Evolutionary conservation across 2,888 invertebrate species (phyloP).

Genomic region (Chaetogeoica ovagalla): DNA sequence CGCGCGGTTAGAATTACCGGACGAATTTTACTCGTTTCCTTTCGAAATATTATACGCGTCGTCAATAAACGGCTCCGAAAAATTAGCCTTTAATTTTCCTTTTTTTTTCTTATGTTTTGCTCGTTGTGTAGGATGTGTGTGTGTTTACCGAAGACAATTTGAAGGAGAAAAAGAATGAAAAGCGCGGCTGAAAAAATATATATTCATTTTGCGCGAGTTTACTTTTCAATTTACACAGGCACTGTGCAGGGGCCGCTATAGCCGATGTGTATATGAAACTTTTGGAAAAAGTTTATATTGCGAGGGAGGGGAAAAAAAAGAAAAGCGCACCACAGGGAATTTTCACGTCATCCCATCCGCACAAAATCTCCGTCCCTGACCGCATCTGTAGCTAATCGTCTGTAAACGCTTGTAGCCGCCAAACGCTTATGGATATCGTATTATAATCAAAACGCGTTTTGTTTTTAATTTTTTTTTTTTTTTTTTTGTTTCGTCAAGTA

Average conservation of each 20-base stretch:
- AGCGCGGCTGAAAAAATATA: not conserved
- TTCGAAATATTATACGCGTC: no score
- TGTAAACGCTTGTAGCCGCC: conserved; percentile 9
- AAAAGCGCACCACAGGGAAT: conserved; percentile 8
- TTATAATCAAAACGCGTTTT: not conserved
- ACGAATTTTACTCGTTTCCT: no score
- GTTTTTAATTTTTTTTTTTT: no score
- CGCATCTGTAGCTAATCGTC: conserved; percentile 25
- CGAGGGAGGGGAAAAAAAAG: not conserved
- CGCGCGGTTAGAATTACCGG: no score
- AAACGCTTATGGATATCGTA: not conserved
- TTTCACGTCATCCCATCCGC: conserved; percentile 3
- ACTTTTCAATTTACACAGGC: conserved; percentile 22
- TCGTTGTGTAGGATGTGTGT: no score
- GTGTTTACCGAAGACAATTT: not conserved
- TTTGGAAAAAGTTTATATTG: not conserved
- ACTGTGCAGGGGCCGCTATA: not conserved
- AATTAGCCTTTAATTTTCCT: no score
- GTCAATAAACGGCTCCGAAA: no score
- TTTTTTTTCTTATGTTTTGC: no score
- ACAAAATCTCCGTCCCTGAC: conserved; percentile 4
- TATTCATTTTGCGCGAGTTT: not conserved
- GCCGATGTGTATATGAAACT: not conserved
- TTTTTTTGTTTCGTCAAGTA: not conserved
- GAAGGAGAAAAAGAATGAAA: not conserved